Evolutionary conservation across 2,888 invertebrate species (phyloP), one percentile per base, ranked within the genome.

Genomic region (Hyposoter dolosus): DNA sequence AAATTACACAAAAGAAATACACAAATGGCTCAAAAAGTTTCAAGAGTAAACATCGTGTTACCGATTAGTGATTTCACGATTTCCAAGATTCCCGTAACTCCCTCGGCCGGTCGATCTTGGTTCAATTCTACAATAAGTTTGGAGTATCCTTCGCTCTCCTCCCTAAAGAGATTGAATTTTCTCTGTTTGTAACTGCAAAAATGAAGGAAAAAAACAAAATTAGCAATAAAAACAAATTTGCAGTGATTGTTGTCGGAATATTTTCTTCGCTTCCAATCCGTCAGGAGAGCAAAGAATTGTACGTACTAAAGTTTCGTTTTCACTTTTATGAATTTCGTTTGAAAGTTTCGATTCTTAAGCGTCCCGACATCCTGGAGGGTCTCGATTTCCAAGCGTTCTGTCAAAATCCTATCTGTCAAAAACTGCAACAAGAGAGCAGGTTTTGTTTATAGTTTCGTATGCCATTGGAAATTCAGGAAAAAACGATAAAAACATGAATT

Each of bases 81-180:
- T 95, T 98, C 97, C 92, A 99, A 95, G 91, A 96, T 96, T 89
- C 97, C 96, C 87, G 96, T 96, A 79, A 95, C 95, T 88, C 95
- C 95, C 56, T 89, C 94, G 91, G 96, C 96, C 82, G 95, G 95
- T 88, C 96, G 95, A 91, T 98, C 97, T 94, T 98, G 98, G 95
- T 98, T 98, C 85, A 99, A 95, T 95, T 99, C 99, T 23, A 98
- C 97, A 83, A 99, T 97, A 68, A 99, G 95, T 94, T 99, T 99
- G 1, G 99, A 98, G 95, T 99, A 99, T 7, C 99, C 99, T 95
- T 99, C 99, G 95, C 98, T 99, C 95, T 99, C 99, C 95, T 99
- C 99, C 79, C 99, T 96, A 93, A 99, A 97, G 91, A 99, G 95
- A 95, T 99, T 99, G 94, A 99, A 99, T 93, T 99, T 99, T 91